A percentile compares a stretch with the other conserved stretches of the same genome.
phyloP scores from a whole-genome alignment of 2,888 invertebrate species.

The Scrobipalpa costella region DNA sequence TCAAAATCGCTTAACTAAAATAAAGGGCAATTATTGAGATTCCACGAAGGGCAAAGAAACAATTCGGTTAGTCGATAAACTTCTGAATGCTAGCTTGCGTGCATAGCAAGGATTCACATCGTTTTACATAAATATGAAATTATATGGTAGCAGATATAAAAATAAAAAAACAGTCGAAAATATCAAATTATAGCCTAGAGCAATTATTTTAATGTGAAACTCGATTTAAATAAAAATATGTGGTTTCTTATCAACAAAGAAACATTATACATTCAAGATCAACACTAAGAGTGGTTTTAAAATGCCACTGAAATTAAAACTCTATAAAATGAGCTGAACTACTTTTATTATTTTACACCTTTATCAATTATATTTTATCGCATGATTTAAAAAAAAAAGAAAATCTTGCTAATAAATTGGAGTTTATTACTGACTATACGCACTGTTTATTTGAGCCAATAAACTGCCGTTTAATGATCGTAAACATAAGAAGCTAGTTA shows the following conservation, averaged over 20 bases:
- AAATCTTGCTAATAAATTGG: slow-evolving; percentile 20
- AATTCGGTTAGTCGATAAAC: slow-evolving; percentile 41
- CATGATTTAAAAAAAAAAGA: slow-evolving; percentile 5
- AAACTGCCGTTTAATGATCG: slow-evolving; percentile 21
- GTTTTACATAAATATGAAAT: slow-evolving; percentile 14
- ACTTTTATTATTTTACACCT: slow-evolving; percentile 15
- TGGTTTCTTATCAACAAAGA: not conserved
- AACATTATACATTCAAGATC: not conserved
- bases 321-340: not conserved
- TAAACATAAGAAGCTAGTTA: slow-evolving; percentile 33
- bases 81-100: slow-evolving; percentile 38
- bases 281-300: not conserved
- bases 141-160: slow-evolving; percentile 22
- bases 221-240: too few relatives aligned
- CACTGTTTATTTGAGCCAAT: slow-evolving; percentile 19
- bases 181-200: not conserved
- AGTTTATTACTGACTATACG: not conserved
- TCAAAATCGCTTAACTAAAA: slow-evolving; percentile 70
- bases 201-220: not conserved
- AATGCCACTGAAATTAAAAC: not conserved
- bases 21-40: slow-evolving; percentile 57
- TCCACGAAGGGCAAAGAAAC: slow-evolving; percentile 54
- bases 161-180: not conserved
- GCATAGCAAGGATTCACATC: slow-evolving; percentile 24
- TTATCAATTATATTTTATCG: slow-evolving; percentile 10